Conservation (phyloP, 23 tunicate genomes). For the Ciona savignyi region DNA sequence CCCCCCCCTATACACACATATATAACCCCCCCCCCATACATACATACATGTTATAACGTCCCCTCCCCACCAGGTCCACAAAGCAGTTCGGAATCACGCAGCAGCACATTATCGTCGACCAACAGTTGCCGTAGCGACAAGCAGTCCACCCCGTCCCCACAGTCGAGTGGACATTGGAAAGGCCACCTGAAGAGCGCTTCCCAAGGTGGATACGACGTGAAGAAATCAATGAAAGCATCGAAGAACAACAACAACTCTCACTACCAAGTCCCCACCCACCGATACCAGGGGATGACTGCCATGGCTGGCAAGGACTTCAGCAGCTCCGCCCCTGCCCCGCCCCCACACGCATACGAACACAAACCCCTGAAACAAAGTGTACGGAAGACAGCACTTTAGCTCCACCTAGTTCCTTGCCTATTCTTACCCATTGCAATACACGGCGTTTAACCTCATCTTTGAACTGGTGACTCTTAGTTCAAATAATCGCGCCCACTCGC, state of each 20-base stretch:
- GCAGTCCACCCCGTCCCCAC: constrained; percentile 12
- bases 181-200: constrained; percentile 3
- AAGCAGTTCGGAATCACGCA: background rate
- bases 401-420: constrained; percentile 2
- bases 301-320: constrained; percentile 8
- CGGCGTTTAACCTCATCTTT: too few species aligned
- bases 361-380: constrained; percentile 33
- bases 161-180: constrained; percentile 39
- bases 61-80: too few species aligned
- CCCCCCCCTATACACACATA: too few species aligned
- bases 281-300: constrained; percentile 26
- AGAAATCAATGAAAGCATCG: background rate
- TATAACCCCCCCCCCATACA: too few species aligned
- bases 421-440: background rate
- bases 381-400: constrained; percentile 34
- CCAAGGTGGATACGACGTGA: background rate
- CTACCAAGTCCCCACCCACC: constrained; percentile 39
- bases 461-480: too few species aligned
- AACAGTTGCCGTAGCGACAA: constrained; percentile 10
- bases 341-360: background rate
- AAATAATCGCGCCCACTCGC: too few species aligned
- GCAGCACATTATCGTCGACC: constrained; percentile 16
- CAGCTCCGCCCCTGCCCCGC: constrained; percentile 14
- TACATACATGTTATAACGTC: too few species aligned
- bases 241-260: constrained; percentile 36